Conservation (phyloP, 2,888 invertebrate species). For the Protula sp. region DNA sequence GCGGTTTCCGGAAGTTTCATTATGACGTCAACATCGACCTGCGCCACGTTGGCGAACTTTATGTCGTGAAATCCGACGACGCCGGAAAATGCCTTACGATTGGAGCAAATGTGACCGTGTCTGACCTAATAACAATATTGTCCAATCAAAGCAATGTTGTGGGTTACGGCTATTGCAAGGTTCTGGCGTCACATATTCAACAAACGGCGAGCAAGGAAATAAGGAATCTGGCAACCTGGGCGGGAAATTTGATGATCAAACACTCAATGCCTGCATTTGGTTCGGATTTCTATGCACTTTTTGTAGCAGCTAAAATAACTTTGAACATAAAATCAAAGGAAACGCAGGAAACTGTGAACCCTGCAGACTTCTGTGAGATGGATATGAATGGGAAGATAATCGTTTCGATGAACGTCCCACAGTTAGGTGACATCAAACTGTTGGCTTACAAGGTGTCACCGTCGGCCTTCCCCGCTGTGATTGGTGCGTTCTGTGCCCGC, state of each 20-base stretch:
- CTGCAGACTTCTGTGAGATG: constrained; percentile 59
- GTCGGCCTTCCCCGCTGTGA: constrained; percentile 61
- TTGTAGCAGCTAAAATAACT: constrained; percentile 35
- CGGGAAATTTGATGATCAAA: constrained; percentile 69
- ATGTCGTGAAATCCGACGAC: constrained; percentile 28
- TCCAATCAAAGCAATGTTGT: too few relatives aligned
- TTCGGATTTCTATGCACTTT: constrained; percentile 60
- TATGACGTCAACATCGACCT: constrained; percentile 64
- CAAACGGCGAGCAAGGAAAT: constrained; percentile 68
- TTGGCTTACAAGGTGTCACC: constrained; percentile 66
- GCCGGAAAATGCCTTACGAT: constrained; percentile 58
- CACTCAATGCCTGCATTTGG: constrained; percentile 65
- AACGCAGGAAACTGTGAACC: neutral
- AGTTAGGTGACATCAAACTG: too few relatives aligned
- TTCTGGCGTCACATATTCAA: constrained; percentile 63
- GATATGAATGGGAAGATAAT: constrained; percentile 67
- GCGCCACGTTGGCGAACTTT: constrained; percentile 60
- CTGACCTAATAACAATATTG: constrained; percentile 52
- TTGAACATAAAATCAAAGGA: constrained; percentile 32
- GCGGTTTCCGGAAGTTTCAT: constrained; percentile 60
- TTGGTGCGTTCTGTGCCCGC: too few relatives aligned
- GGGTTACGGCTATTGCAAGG: constrained; percentile 60
- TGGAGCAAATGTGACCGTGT: constrained; percentile 61
- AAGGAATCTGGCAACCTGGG: constrained; percentile 66
- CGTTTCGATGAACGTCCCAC: too few relatives aligned